Percentiles rank a stretch among this genome's conserved stretches.
Evolutionary conservation across 1,140 invertebrate genomes (phyloP).

Genomic region (Zaprionus nigranus): DNA sequence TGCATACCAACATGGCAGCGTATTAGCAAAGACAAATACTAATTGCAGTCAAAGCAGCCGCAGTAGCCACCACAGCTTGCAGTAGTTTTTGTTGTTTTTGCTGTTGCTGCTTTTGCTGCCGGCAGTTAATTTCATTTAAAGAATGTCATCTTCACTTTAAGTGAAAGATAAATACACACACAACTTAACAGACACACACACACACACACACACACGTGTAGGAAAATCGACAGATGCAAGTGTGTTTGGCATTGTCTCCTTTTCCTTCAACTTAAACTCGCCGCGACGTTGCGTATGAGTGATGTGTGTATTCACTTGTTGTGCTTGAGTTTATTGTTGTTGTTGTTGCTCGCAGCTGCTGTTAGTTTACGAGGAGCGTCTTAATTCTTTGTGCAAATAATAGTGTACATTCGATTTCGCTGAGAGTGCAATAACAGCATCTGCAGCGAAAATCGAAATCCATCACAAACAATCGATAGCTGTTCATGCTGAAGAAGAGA

Average conservation of each 20-base stretch:
- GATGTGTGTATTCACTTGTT: slow-evolving; percentile 56
- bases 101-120: slow-evolving; percentile 63
- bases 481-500: not conserved
- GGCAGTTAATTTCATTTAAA: slow-evolving; percentile 84
- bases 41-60: slow-evolving; percentile 77
- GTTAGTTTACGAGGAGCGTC: slow-evolving; percentile 29
- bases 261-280: slow-evolving; percentile 45
- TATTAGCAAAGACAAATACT: slow-evolving; percentile 84
- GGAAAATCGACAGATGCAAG: slow-evolving; percentile 51
- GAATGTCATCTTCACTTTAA: slow-evolving; percentile 84
- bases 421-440: slow-evolving; percentile 19
- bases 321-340: slow-evolving; percentile 4
- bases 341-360: not conserved
- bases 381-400: slow-evolving; percentile 50
- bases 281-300: slow-evolving; percentile 64
- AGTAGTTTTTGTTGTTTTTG: slow-evolving; percentile 29
- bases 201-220: slow-evolving; percentile 35
- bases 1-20: slow-evolving; percentile 81
- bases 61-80: slow-evolving; percentile 36
- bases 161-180: slow-evolving; percentile 82
- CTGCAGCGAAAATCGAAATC: slow-evolving; percentile 23
- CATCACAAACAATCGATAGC: slow-evolving; percentile 1
- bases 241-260: slow-evolving; percentile 61
- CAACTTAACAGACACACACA: slow-evolving; percentile 18
- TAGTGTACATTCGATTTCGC: slow-evolving; percentile 48